Evolutionary conservation across 2,888 invertebrate genomes (phyloP).

Genomic region (Polyploca ridens): DNA sequence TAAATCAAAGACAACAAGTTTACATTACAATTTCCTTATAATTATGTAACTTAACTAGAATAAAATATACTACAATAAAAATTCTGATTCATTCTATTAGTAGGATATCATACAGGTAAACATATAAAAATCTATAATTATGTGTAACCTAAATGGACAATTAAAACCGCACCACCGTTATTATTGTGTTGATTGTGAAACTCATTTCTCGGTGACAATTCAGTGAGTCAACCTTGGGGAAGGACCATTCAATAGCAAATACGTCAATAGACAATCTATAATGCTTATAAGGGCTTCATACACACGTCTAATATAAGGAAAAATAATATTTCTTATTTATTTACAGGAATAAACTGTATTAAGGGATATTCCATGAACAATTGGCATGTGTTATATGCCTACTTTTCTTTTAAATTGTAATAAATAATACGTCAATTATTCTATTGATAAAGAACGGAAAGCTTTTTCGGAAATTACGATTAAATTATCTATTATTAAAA

Average conservation of each 20-base stretch:
- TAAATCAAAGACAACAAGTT: too few species aligned
- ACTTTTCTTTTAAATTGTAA: neutral
- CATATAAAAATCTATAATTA: neutral
- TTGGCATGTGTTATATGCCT: neutral
- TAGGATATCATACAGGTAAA: neutral
- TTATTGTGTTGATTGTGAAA: neutral
- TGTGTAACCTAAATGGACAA: neutral
- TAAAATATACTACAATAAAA: too few species aligned
- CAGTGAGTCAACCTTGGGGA: slow-evolving; percentile 21
- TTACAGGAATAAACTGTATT: neutral
- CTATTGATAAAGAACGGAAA: too few species aligned
- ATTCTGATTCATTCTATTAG: too few species aligned
- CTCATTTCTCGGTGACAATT: neutral
- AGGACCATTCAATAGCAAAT: slow-evolving; percentile 23
- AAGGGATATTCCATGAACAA: neutral
- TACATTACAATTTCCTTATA: too few species aligned
- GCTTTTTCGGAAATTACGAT: too few species aligned
- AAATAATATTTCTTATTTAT: neutral
- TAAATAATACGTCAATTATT: neutral
- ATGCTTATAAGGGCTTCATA: neutral
- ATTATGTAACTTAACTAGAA: too few species aligned
- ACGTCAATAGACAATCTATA: slow-evolving; percentile 31
- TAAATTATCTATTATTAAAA: too few species aligned
- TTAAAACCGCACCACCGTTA: neutral
- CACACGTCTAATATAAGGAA: neutral